Conservation (phyloP, 2,113 vertebrate genomes). For the Perca fluviatilis region DNA sequence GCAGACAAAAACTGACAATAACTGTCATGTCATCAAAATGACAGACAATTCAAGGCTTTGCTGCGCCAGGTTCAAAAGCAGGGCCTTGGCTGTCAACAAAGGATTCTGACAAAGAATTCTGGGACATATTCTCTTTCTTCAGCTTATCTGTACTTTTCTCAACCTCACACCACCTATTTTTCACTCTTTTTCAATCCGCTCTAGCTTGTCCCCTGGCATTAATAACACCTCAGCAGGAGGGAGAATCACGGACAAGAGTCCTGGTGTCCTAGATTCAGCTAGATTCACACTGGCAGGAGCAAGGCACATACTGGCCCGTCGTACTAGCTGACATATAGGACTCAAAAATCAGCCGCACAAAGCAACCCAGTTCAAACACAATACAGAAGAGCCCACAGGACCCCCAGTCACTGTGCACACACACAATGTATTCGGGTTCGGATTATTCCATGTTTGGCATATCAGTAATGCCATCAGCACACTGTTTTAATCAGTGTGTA, state of each 20-base stretch:
- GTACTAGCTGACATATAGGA: slow-evolving; percentile 46
- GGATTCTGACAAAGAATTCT: slow-evolving; percentile 63
- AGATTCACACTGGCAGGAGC: slow-evolving; percentile 58
- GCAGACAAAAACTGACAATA: slow-evolving; percentile 40
- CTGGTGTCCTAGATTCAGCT: slow-evolving; percentile 79
- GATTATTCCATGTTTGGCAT: slow-evolving; percentile 46
- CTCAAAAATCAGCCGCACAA: slow-evolving; percentile 43
- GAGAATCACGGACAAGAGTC: slow-evolving; percentile 76
- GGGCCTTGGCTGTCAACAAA: slow-evolving; percentile 69
- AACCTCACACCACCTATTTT: slow-evolving; percentile 70
- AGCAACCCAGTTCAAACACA: slow-evolving; percentile 53
- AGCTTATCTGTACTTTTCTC: slow-evolving; percentile 59
- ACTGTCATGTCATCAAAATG: slow-evolving; percentile 72
- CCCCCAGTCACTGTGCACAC: slow-evolving; percentile 5
- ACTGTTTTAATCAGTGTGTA: slow-evolving; percentile 55
- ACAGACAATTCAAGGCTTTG: slow-evolving; percentile 68
- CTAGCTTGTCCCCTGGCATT: slow-evolving; percentile 74
- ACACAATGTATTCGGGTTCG: slow-evolving; percentile 20
- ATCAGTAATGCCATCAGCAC: slow-evolving; percentile 66
- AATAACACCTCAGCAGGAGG: slow-evolving; percentile 78
- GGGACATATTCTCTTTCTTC: slow-evolving; percentile 70
- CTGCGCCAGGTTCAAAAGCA: slow-evolving; percentile 63
- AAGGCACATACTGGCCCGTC: slow-evolving; percentile 64
- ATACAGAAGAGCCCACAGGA: slow-evolving; percentile 33
- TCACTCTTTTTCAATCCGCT: slow-evolving; percentile 72